These are phyloP conservation scores for Harpalus rufipes DNA, from an alignment of 2,888 invertebrate species.

Conservation along the genomic window DNA sequence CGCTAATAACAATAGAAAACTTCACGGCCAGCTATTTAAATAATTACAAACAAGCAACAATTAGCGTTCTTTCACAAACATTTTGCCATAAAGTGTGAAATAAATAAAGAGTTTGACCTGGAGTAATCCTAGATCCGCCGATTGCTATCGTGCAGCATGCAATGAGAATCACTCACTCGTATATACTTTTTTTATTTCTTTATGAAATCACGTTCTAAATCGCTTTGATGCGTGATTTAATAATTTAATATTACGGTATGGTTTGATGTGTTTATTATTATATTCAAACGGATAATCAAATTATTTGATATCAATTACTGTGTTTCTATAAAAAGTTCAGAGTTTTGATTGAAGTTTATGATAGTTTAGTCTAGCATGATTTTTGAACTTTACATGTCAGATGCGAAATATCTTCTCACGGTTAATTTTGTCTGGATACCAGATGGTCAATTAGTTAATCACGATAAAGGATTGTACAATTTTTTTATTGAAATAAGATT, in stretches of 20 bases:
- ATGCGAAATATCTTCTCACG: slow-evolving; percentile 43
- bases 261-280: slow-evolving; percentile 52
- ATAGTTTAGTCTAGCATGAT: slow-evolving; percentile 18
- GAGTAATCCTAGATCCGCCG: slow-evolving; percentile 49
- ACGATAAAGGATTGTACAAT: background rate
- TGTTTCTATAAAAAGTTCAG: background rate
- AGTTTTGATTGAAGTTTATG: slow-evolving; percentile 10
- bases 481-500: slow-evolving; percentile 17
- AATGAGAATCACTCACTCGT: slow-evolving; percentile 34
- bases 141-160: slow-evolving; percentile 56
- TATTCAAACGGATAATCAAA: slow-evolving; percentile 39
- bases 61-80: slow-evolving; percentile 22
- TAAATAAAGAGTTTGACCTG: slow-evolving; percentile 51
- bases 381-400: slow-evolving; percentile 17
- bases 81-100: slow-evolving; percentile 37
- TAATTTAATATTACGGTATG: slow-evolving; percentile 25
- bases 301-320: slow-evolving; percentile 44
- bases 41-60: slow-evolving; percentile 30
- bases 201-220: slow-evolving; percentile 23
- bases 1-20: slow-evolving; percentile 35
- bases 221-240: slow-evolving; percentile 14
- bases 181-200: slow-evolving; percentile 28
- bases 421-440: slow-evolving; percentile 21
- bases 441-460: slow-evolving; percentile 12
- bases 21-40: slow-evolving; percentile 36